Base-by-base conservation (phyloP, 2,797 vertebrate species). In the Bufotes viridis region DNA sequence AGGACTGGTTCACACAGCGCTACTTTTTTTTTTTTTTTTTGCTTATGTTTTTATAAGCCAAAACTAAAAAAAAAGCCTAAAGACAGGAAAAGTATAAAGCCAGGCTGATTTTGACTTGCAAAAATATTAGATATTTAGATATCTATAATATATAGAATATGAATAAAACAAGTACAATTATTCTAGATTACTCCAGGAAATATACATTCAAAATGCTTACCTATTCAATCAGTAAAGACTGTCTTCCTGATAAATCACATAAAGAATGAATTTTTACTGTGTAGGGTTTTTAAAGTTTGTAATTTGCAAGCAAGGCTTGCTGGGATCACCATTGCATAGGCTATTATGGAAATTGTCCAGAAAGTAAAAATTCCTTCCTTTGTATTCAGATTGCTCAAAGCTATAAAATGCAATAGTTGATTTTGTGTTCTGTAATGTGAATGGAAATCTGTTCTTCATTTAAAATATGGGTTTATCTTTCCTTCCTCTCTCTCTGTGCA, bases 371-470 rank as follows among this genome's bases (percentile, higher is more conserved):
- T 58, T 88, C 75, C 34, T 89, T 76, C 72, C 87, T 91, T 85
- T 42, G 55, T 79, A 89, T 65, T 89, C 60, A 7, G 11, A 72
- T 67, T 90, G 70, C 49, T 90, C 83, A 90, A 60, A 29, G 70
- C 84, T 90, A 90, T 22, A 90, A 55, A 91, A 92, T 83, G 63
- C 89, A 91, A 51, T 65, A 53, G 65, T 55, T 82, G 79, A 83
- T 84, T 80, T 89, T 72, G 79, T 85, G 78, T 60, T 61, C 29
- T 49, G 74, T 87, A 90, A 90, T n/a, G 83, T 79, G 57, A 70
- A 74, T 81, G 82, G 78, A 90, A 89, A 85, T 90, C 70, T 85
- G 85, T 72, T 91, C 88, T 91, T 90, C 61, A 91, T 91, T 91
- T 90, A 85, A 76, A 75, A 82, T 81, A 69, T 65, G 70, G 82